These are phyloP conservation scores for Dynastes grantii DNA, from an alignment of 2,888 invertebrate species.

Conservation along the genomic window DNA sequence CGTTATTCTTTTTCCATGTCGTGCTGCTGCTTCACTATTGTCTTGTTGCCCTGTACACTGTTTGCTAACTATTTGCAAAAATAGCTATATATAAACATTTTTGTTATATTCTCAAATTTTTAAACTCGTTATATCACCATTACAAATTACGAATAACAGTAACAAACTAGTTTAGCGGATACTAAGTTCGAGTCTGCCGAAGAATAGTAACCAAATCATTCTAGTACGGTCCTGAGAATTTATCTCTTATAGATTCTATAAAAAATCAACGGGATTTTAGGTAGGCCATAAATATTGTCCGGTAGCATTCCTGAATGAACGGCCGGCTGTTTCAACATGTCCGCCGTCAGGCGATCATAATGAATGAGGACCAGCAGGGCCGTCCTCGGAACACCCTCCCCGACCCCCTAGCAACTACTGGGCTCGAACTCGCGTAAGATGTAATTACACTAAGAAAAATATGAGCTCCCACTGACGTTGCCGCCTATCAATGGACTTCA, in stretches of 20 bases:
- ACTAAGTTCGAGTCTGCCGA: neutral
- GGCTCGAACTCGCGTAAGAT: constrained; percentile 54
- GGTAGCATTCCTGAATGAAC: constrained; percentile 68
- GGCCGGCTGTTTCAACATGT: constrained; percentile 68
- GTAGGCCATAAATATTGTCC: constrained; percentile 67
- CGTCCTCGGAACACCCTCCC: constrained; percentile 54
- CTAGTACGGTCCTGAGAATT: constrained; percentile 60
- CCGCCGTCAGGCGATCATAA: constrained; percentile 65
- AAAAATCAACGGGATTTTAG: constrained; percentile 65
- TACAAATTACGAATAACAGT: no score
- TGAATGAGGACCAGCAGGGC: constrained; percentile 64
- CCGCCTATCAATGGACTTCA: constrained; percentile 33
- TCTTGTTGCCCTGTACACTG: no score
- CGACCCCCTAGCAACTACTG: constrained; percentile 48
- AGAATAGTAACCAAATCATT: neutral
- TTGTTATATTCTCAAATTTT: no score
- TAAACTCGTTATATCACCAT: no score
- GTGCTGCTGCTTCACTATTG: no score
- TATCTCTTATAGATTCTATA: constrained; percentile 65
- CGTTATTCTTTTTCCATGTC: no score
- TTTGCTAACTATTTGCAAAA: no score
- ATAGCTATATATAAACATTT: no score
- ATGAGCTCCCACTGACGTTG: constrained; percentile 22
- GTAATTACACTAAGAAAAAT: constrained; percentile 59
- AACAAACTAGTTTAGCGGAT: neutral